Evolutionary conservation across 1,140 invertebrate species (phyloP).

Genomic region (Limonius californicus): DNA sequence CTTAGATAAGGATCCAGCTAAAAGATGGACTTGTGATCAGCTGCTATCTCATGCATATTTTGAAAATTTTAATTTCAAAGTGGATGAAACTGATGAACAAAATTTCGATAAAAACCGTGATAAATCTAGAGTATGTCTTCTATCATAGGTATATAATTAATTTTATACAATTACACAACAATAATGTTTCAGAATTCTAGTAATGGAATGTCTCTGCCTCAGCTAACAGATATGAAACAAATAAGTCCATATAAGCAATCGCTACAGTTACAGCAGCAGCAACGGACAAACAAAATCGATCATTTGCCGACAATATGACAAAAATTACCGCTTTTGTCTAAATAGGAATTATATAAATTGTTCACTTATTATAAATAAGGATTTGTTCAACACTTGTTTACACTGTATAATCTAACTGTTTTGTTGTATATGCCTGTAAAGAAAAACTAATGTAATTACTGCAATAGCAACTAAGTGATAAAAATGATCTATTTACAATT

Average conservation of each 20-base stretch:
- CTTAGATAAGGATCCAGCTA: slow-evolving; percentile 88
- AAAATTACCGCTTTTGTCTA: slow-evolving; percentile 42
- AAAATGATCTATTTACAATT: no score
- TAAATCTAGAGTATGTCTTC: slow-evolving; percentile 60
- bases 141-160: slow-evolving; percentile 27
- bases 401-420: no score
- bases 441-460: no score
- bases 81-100: slow-evolving; percentile 65
- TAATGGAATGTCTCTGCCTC: slow-evolving; percentile 59
- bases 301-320: slow-evolving; percentile 70
- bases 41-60: slow-evolving; percentile 87
- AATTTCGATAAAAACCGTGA: slow-evolving; percentile 67
- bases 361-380: not conserved
- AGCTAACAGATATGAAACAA: slow-evolving; percentile 51
- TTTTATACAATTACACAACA: not conserved
- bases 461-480: no score
- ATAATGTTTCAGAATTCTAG: slow-evolving; percentile 51
- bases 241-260: slow-evolving; percentile 50
- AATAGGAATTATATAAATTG: slow-evolving; percentile 16
- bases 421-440: no score
- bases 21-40: slow-evolving; percentile 88
- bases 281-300: slow-evolving; percentile 59
- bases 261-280: slow-evolving; percentile 48
- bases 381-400: no score
- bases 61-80: slow-evolving; percentile 72